Conservation (phyloP, 2,113 vertebrate genomes). For the Bucco capensis region DNA sequence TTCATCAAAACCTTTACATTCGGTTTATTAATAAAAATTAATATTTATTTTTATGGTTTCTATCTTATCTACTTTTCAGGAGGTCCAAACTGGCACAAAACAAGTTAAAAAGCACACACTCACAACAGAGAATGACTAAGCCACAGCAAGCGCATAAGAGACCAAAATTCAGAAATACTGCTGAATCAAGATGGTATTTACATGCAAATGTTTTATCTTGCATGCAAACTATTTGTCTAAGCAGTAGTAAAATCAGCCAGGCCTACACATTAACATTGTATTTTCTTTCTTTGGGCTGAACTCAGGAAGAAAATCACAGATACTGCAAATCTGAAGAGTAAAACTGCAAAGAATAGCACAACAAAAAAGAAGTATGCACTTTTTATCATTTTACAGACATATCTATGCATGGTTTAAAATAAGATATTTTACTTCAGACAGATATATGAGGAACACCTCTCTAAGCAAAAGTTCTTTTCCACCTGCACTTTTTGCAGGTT, state of each 20-base stretch:
- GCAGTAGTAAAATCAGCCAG: not conserved
- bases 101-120: not conserved
- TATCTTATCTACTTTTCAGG: not conserved
- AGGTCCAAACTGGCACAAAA: not conserved
- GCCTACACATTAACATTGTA: not conserved
- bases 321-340: not conserved
- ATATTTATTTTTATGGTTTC: not conserved
- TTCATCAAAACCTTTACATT: not conserved
- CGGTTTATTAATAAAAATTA: not conserved
- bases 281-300: not conserved
- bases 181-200: constrained; percentile 22
- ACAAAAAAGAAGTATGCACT: rapidly evolving
- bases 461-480: not conserved
- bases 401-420: not conserved
- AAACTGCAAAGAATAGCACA: not conserved
- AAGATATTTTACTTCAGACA: too few species aligned
- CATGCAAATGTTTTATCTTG: constrained; percentile 10
- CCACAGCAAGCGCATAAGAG: not conserved
- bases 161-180: not conserved
- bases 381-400: not conserved
- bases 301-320: not conserved
- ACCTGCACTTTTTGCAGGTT: not conserved
- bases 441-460: not conserved
- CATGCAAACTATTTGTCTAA: not conserved
- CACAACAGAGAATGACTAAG: not conserved